These are phyloP conservation scores for Gadopsis bispinosus DNA, from an alignment of 2,797 vertebrate species.

Conservation along the genomic window DNA sequence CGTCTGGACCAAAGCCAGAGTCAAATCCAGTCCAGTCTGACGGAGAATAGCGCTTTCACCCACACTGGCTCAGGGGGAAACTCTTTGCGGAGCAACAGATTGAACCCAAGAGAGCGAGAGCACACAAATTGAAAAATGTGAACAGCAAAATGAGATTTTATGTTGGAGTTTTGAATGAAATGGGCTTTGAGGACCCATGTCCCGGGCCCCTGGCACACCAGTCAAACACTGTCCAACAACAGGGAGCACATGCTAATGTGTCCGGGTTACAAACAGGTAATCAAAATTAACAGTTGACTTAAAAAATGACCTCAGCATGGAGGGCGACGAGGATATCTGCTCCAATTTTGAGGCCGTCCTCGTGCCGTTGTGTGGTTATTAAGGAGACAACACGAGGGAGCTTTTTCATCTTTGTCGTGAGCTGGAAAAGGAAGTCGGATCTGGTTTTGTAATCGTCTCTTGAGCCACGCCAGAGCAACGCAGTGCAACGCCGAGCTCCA, in stretches of 20 bases:
- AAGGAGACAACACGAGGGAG: no score
- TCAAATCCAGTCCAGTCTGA: constrained; percentile 13
- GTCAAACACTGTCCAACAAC: background rate
- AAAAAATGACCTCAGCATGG: background rate
- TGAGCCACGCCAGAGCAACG: no score
- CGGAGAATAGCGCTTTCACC: background rate
- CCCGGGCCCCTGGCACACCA: background rate
- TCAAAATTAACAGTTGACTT: background rate
- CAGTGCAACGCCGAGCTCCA: no score
- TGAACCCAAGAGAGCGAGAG: background rate
- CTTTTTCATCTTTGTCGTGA: no score
- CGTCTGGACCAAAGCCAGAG: constrained; percentile 1
- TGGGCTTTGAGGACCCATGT: background rate
- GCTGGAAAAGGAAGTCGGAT: no score
- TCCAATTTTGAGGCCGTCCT: background rate
- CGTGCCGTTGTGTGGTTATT: no score
- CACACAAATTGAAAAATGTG: background rate
- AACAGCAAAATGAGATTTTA: background rate
- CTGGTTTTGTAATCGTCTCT: no score
- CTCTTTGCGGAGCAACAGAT: background rate
- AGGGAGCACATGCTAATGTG: background rate
- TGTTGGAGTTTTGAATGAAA: background rate
- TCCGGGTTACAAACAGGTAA: background rate
- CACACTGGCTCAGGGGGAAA: background rate
- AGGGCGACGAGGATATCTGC: no score